Evolutionary conservation across 2,113 vertebrate genomes (phyloP).

Genomic region (Zosterops lateralis): DNA sequence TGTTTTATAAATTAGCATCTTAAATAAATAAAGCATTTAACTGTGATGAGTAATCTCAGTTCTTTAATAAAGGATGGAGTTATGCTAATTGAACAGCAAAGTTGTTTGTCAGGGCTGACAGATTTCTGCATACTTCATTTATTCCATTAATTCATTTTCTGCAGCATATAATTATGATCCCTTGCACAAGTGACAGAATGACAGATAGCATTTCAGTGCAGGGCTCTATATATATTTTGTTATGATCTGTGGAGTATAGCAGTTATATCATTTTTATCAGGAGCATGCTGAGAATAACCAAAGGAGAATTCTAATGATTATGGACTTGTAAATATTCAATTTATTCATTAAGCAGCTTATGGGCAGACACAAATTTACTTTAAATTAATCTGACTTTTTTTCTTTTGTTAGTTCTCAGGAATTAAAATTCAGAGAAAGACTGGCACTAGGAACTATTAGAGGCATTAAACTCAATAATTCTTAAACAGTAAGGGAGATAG

Average conservation of each 20-base stretch:
- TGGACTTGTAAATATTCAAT: slow-evolving; percentile 3
- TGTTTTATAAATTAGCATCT: slow-evolving; percentile 54
- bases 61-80: slow-evolving; percentile 65
- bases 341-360: neutral
- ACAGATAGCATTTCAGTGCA: slow-evolving; percentile 30
- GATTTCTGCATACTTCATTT: slow-evolving; percentile 59
- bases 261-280: slow-evolving; percentile 8
- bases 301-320: slow-evolving; percentile 5
- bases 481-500: neutral
- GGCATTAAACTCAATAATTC: neutral
- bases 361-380: neutral
- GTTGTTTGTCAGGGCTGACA: slow-evolving; percentile 62
- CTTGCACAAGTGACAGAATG: slow-evolving; percentile 51
- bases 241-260: neutral
- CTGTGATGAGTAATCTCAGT: slow-evolving; percentile 48
- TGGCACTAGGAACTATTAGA: neutral
- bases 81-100: slow-evolving; percentile 70
- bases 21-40: slow-evolving; percentile 68
- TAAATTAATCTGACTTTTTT: neutral
- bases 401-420: neutral
- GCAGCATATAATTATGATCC: slow-evolving; percentile 43
- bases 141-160: slow-evolving; percentile 65
- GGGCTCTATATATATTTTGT: neutral
- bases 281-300: neutral
- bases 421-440: neutral